A percentile compares a stretch with the other conserved stretches of the same genome.
These are phyloP conservation scores for Scelioninae gen. 2 DNA, from an alignment of 2,888 invertebrate genomes.

Conservation along the genomic window DNA sequence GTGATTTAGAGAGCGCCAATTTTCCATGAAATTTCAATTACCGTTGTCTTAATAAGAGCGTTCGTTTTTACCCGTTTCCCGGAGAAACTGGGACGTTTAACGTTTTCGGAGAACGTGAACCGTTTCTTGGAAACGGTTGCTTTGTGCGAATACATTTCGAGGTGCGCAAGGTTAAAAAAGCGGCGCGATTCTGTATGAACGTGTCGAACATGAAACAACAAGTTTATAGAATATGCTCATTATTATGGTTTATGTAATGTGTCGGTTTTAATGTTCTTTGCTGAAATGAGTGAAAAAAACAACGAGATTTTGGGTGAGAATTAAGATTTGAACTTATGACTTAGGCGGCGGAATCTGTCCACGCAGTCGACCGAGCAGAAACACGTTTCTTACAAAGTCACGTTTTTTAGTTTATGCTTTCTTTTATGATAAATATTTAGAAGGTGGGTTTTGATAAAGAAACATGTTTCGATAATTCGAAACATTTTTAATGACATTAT, in stretches of 20 bases:
- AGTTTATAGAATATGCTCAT: slow-evolving; percentile 23
- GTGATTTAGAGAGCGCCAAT: slow-evolving; percentile 39
- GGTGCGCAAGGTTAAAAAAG: slow-evolving; percentile 5
- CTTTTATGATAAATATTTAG: too few species aligned
- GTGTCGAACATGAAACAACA: background rate
- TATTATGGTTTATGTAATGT: slow-evolving; percentile 11
- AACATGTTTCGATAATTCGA: too few species aligned
- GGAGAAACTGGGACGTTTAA: too few species aligned
- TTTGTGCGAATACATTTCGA: background rate
- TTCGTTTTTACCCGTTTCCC: slow-evolving; percentile 1
- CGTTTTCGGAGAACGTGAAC: too few species aligned
- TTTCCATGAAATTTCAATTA: slow-evolving; percentile 38
- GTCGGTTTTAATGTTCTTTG: slow-evolving; percentile 20
- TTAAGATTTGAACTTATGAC: slow-evolving; percentile 5
- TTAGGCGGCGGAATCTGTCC: background rate
- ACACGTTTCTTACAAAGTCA: too few species aligned
- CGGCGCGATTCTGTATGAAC: slow-evolving; percentile 7
- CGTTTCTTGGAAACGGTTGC: background rate
- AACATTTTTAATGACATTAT: too few species aligned
- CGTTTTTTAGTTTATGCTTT: too few species aligned
- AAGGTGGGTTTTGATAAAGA: too few species aligned
- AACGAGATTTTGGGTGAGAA: background rate
- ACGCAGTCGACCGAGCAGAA: too few species aligned
- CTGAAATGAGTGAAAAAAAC: too few species aligned
- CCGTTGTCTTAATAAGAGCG: background rate